Conservation (phyloP, 2,113 vertebrate genomes). For the Bucco capensis region DNA sequence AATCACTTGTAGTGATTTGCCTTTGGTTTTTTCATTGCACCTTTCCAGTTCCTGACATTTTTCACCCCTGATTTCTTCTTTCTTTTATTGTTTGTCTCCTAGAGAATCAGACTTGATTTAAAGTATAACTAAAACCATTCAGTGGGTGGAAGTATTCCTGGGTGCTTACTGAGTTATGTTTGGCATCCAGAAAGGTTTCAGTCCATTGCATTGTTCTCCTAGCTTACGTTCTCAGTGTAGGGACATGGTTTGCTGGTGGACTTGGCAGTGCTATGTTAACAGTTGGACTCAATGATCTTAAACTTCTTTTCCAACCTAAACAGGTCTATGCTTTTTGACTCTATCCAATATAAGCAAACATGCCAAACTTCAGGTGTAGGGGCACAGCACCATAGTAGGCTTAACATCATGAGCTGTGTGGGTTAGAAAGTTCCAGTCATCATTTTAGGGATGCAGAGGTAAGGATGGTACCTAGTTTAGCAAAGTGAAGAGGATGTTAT, state of each 20-base stretch:
- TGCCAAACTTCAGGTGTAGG: neutral
- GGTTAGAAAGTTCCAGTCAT: neutral
- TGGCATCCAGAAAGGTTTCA: neutral
- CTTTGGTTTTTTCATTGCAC: neutral
- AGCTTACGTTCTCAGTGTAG: neutral
- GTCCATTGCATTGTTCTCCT: neutral
- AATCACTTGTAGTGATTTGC: neutral
- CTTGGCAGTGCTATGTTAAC: no score
- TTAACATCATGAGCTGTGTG: neutral
- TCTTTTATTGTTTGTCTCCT: neutral
- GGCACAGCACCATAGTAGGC: neutral
- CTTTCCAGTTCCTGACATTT: neutral
- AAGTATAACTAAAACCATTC: conserved; percentile 22
- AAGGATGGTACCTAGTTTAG: neutral
- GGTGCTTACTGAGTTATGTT: neutral
- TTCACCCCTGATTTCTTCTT: neutral
- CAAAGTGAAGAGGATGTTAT: neutral
- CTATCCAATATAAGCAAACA: neutral
- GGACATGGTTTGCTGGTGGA: no score
- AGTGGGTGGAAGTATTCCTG: neutral
- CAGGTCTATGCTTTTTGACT: no score
- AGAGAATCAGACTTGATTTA: neutral
- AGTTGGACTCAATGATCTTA: no score
- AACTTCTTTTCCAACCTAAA: no score
- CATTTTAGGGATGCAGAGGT: neutral